Conservation (phyloP, 2,113 vertebrate species). For the Chionis minor region DNA sequence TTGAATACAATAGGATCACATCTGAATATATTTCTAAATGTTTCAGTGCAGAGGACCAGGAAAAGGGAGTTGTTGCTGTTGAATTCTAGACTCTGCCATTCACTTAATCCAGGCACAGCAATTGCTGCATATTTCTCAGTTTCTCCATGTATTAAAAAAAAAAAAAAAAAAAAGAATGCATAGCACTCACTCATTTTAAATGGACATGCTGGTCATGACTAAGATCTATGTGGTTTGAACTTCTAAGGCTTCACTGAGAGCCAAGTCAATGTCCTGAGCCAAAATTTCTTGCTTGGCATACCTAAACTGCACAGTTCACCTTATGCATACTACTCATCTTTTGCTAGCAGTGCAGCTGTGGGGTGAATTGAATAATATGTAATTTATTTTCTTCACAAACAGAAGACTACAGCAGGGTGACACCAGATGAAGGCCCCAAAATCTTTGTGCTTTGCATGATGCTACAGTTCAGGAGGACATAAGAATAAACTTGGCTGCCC, state of each 20-base stretch:
- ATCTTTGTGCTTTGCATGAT: not conserved
- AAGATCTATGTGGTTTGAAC: not conserved
- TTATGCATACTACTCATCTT: not conserved
- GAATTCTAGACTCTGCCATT: not conserved
- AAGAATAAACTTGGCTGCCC: not conserved
- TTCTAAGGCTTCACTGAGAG: not conserved
- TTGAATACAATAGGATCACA: not conserved
- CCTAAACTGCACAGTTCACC: not conserved
- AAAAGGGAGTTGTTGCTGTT: not conserved
- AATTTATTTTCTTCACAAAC: not conserved
- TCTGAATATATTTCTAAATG: not conserved
- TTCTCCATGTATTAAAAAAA: not conserved
- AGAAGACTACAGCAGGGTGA: not conserved
- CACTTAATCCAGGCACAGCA: not conserved
- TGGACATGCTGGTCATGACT: not conserved
- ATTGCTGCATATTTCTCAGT: not conserved
- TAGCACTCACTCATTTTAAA: not conserved
- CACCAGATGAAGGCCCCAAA: not conserved
- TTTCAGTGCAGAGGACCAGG: not conserved
- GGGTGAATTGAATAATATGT: not conserved
- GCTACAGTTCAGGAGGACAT: not conserved
- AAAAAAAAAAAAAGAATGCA: not conserved
- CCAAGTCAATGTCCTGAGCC: not conserved
- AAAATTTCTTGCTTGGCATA: not conserved
- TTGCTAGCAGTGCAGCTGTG: not conserved